These are phyloP conservation scores for Ectemnius cavifrons DNA, from an alignment of 2,888 invertebrate species.

Conservation along the genomic window DNA sequence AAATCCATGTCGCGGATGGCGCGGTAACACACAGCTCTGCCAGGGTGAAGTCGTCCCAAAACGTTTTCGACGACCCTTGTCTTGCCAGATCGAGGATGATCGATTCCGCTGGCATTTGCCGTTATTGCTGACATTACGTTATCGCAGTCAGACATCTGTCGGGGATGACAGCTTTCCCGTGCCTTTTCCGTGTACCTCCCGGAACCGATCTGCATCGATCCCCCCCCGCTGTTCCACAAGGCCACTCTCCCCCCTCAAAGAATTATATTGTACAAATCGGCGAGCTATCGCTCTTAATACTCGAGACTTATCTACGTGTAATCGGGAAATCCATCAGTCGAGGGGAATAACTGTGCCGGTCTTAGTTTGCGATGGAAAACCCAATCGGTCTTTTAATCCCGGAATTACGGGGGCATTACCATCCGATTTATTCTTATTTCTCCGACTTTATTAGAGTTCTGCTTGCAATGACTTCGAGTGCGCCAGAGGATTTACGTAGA, in stretches of 20 bases:
- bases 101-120: slow-evolving; percentile 60
- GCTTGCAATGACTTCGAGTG: background rate
- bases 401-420: no score
- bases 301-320: background rate
- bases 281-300: background rate
- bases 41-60: no score
- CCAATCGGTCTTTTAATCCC: no score
- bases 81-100: slow-evolving; percentile 52
- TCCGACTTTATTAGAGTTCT: background rate
- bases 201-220: slow-evolving; percentile 19
- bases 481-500: no score
- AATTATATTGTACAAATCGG: background rate
- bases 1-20: slow-evolving; percentile 36
- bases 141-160: slow-evolving; percentile 59
- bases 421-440: no score
- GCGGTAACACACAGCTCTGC: slow-evolving; percentile 25
- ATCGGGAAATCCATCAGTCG: background rate
- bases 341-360: background rate
- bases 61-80: slow-evolving; percentile 39
- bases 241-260: background rate
- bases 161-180: slow-evolving; percentile 9
- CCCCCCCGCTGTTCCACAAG: background rate
- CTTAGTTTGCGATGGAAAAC: no score
- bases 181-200: background rate
- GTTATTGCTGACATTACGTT: slow-evolving; percentile 58